Evolutionary conservation across 2,888 invertebrate genomes (phyloP), one percentile per base, ranked within the genome.

Genomic region (Microdon myrmicae): DNA sequence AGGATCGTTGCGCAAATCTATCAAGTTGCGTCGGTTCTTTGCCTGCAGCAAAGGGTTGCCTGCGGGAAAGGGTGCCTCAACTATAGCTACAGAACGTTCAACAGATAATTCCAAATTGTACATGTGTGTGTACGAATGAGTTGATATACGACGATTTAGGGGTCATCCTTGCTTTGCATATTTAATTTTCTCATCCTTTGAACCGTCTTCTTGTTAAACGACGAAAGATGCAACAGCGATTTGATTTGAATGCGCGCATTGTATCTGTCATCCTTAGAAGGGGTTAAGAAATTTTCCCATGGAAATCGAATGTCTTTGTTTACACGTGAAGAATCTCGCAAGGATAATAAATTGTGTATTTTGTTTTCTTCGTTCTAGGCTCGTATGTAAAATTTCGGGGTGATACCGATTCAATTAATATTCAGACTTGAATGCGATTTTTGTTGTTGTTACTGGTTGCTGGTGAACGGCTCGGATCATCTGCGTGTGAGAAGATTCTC

Each of bases 81-180:
- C n/a, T n/a, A n/a, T n/a, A n/a, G n/a, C n/a, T n/a, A n/a, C n/a
- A n/a, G n/a, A n/a, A n/a, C n/a, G n/a, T 16, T 16, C n/a, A 28
- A 23, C 49, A 64, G 64, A 64, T 64, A 64, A 64, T 58, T 47
- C 56, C 26, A n/a, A n/a, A n/a, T n/a, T 2, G 8, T 7, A 3
- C 8, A 25, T 20, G 9, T 20, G 39, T 28, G 45, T 37, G 29
- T 44, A 34, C 17, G 23, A 10, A 26, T 31, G 43, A 9, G 31
- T 35, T 48, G 48, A n/a, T 51, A 49, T 35, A 45, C 37, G 56
- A 51, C 41, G 53, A 53, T 58, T 66, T 64, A 10, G 28, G 28
- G 66, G 66, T 66, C 66, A 66, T 66, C 58, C 43, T 66, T 54
- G 53, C 59, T 66, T 66, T 66, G 66, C 66, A 66, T 66, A 66